phyloP scores from a whole-genome alignment of 1,140 invertebrate species.

The Psix sp. region DNA sequence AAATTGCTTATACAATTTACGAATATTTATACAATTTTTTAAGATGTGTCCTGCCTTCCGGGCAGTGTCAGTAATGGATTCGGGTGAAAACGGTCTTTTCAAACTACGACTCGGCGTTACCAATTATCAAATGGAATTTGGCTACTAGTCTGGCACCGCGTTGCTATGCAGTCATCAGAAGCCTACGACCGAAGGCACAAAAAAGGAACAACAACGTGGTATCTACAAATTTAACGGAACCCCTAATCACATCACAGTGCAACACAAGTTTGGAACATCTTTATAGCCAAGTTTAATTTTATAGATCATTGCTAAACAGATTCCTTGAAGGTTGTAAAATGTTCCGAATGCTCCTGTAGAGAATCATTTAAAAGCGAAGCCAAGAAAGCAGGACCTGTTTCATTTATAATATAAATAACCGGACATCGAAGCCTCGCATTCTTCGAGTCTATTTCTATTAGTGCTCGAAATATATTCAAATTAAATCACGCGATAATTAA shows the following conservation, averaged over 20 bases:
- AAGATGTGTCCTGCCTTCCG: conserved; percentile 12
- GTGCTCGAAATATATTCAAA: conserved; percentile 42
- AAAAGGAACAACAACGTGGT: neutral
- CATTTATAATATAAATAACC: conserved; percentile 42
- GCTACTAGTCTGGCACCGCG: conserved; percentile 37
- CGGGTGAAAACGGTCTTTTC: conserved; percentile 18
- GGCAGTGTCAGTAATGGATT: conserved; percentile 35
- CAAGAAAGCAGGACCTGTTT: conserved; percentile 1
- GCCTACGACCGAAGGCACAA: neutral
- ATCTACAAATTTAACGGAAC: too few relatives aligned
- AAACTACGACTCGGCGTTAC: conserved; percentile 37
- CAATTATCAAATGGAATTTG: conserved; percentile 45
- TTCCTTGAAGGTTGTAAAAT: too few relatives aligned
- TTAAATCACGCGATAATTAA: conserved; percentile 44
- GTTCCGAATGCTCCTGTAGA: too few relatives aligned
- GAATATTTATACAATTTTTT: conserved; percentile 19
- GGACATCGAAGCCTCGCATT: conserved; percentile 25
- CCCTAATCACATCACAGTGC: too few relatives aligned
- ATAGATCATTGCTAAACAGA: too few relatives aligned
- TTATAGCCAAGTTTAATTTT: too few relatives aligned
- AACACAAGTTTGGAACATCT: too few relatives aligned
- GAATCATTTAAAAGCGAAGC: neutral
- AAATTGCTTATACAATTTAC: conserved; percentile 6
- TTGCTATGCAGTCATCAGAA: conserved; percentile 7
- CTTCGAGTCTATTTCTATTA: conserved; percentile 24